Evolutionary conservation across 2,797 vertebrate genomes (phyloP).

Genomic region (Squalus acanthias): DNA sequence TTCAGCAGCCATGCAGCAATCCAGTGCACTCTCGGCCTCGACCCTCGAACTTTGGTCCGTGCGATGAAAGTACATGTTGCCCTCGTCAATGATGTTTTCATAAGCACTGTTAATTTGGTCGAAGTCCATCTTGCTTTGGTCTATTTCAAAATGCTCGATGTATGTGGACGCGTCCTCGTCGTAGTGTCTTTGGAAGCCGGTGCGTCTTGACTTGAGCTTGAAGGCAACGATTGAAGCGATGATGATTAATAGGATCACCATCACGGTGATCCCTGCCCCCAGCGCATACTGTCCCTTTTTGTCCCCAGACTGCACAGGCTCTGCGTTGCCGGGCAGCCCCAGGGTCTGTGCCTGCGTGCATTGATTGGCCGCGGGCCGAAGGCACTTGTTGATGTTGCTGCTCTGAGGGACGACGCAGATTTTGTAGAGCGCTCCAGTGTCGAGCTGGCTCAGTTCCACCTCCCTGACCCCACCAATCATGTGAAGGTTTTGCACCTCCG

Average conservation of each 20-base stretch:
- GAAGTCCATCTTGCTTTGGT: slow-evolving; percentile 36
- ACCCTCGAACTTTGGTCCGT: not conserved
- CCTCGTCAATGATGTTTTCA: slow-evolving; percentile 32
- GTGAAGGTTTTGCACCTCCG: slow-evolving; percentile 4
- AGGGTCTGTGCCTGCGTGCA: slow-evolving; percentile 39
- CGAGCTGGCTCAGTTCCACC: slow-evolving; percentile 38
- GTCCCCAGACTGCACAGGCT: not conserved
- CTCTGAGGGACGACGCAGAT: slow-evolving; percentile 43
- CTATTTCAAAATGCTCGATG: not conserved
- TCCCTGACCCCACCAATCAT: slow-evolving; percentile 35
- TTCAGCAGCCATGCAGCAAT: not conserved
- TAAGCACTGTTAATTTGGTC: not conserved
- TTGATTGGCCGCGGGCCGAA: slow-evolving; percentile 35
- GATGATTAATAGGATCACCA: not conserved
- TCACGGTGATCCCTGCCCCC: slow-evolving; percentile 12
- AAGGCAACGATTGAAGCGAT: slow-evolving; percentile 3
- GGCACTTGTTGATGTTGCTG: slow-evolving; percentile 26
- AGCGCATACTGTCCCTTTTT: not conserved
- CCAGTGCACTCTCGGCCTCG: not conserved
- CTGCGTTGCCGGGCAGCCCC: not conserved
- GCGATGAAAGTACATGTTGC: too few species aligned
- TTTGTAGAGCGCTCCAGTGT: slow-evolving; percentile 30
- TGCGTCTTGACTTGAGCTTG: not conserved
- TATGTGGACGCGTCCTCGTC: slow-evolving; percentile 38
- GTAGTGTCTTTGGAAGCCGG: slow-evolving; percentile 43